Conservation (phyloP, 2,888 invertebrate species). For the Prosapia bicincta region DNA sequence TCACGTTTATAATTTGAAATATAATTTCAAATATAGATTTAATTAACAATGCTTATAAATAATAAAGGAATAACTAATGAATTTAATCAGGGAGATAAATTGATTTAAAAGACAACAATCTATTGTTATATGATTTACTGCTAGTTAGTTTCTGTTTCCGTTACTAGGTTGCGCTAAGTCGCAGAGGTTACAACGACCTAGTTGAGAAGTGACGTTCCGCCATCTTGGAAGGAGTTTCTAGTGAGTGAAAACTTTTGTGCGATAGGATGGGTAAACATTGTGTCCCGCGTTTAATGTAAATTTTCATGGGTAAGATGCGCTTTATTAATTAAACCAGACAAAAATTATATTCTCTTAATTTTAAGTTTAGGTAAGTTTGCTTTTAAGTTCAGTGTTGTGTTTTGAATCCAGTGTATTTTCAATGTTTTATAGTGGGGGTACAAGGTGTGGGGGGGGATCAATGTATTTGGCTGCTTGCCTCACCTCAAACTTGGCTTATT, state of each 20-base stretch:
- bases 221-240: background rate
- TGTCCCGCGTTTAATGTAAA: background rate
- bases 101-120: background rate
- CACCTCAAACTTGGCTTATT: too few species aligned
- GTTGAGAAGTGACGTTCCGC: slow-evolving; percentile 1
- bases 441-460: background rate
- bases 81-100: too few species aligned
- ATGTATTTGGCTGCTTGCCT: background rate
- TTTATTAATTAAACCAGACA: too few species aligned
- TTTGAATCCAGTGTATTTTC: background rate
- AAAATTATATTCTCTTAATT: too few species aligned
- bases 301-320: background rate
- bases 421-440: background rate
- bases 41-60: too few species aligned
- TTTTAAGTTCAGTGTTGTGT: background rate
- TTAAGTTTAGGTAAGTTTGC: background rate
- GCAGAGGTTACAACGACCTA: background rate
- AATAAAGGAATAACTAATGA: too few species aligned
- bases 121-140: background rate
- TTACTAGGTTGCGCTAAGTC: background rate
- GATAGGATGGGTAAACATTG: background rate
- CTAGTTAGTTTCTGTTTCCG: background rate
- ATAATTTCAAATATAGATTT: too few species aligned
- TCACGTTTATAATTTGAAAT: too few species aligned
- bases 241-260: background rate